These are phyloP conservation scores for Acridotheres tristis DNA, from an alignment of 2,797 vertebrate species.

Conservation along the genomic window DNA sequence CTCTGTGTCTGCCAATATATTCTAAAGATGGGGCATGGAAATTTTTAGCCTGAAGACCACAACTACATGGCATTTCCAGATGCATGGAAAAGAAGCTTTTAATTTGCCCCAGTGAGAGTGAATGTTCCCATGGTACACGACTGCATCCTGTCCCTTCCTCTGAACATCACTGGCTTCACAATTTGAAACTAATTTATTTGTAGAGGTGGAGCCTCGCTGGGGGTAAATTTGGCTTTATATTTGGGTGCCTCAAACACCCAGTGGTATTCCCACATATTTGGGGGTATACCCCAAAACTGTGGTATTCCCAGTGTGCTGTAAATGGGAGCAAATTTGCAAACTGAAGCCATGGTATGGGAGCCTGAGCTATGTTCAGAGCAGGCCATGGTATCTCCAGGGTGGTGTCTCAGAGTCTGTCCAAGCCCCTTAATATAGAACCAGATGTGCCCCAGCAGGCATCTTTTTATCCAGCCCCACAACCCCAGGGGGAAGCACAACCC, in stretches of 20 bases:
- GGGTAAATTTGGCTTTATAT: neutral
- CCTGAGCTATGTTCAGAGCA: neutral
- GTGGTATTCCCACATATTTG: too few species aligned
- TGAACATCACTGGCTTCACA: neutral
- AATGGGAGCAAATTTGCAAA: neutral
- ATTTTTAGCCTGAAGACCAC: neutral
- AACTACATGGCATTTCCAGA: neutral
- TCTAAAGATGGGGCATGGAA: neutral
- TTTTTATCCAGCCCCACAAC: neutral
- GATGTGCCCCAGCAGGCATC: fast-evolving
- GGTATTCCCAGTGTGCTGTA: neutral
- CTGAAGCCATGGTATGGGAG: neutral
- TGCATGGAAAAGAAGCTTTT: neutral
- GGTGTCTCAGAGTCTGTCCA: fast-evolving
- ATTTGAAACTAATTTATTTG: neutral
- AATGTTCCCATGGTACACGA: fast-evolving
- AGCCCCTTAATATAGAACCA: neutral
- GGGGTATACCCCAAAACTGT: too few species aligned
- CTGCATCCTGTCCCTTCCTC: neutral
- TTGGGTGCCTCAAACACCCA: neutral
- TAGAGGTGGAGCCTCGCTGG: neutral
- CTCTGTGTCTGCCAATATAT: neutral
- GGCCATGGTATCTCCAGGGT: neutral
- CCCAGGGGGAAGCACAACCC: neutral
- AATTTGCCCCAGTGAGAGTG: neutral